Evolutionary conservation across 2,888 invertebrate species (phyloP).

Genomic region (Colostygia pectinataria): DNA sequence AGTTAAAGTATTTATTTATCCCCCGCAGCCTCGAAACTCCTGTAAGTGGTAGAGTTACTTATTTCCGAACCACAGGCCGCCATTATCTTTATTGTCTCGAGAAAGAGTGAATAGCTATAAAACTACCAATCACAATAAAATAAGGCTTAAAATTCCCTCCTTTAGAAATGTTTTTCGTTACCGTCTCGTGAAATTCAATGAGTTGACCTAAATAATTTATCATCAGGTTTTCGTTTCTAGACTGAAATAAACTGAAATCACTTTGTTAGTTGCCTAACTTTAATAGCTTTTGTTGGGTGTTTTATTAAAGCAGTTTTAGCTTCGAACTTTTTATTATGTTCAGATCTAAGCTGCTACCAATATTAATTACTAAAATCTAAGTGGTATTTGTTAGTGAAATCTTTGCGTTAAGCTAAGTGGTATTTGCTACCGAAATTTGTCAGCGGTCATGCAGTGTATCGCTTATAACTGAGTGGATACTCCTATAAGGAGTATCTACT

Average conservation of each 20-base stretch:
- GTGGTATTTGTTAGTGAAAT: no score
- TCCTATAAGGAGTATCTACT: no score
- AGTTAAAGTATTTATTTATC: no score
- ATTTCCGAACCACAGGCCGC: conserved; percentile 11
- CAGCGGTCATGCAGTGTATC: no score
- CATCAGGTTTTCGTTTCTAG: conserved; percentile 11
- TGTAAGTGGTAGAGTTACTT: conserved; percentile 9
- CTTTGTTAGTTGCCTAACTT: conserved; percentile 2
- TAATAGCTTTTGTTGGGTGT: conserved; percentile 10
- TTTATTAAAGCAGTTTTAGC: conserved; percentile 7
- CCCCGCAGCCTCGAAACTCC: no score
- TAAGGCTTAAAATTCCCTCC: conserved; percentile 25
- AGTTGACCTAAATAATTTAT: conserved; percentile 29
- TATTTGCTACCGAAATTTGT: no score
- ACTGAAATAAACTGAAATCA: conserved; percentile 16
- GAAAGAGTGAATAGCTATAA: conserved; percentile 28
- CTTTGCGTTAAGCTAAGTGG: no score
- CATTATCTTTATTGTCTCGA: conserved; percentile 30
- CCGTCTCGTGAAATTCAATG: conserved; percentile 33
- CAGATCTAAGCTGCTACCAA: no score
- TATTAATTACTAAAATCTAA: no score
- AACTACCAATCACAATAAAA: conserved; percentile 34
- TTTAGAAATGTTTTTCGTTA: conserved; percentile 23
- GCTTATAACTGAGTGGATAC: no score
- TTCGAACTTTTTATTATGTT: background rate